Conservation (phyloP, 2,888 invertebrate species). For the Unio delphinus region DNA sequence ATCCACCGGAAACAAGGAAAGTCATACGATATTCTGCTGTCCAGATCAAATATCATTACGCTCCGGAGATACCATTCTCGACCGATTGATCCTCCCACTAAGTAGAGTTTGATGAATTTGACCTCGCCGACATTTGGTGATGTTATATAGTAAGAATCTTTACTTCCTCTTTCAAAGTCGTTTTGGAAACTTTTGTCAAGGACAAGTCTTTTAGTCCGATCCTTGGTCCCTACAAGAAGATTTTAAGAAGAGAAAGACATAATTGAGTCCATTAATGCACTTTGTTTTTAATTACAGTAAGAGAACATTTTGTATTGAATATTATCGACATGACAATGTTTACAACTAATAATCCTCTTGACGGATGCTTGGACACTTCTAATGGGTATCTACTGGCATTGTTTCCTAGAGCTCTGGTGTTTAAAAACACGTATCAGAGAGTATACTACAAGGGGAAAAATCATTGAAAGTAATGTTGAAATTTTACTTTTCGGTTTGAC, state of each 20-base stretch:
- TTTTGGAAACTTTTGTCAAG: slow-evolving; percentile 30
- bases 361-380: no score
- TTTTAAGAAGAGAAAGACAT: neutral
- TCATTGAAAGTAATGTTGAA: no score
- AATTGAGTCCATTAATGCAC: no score
- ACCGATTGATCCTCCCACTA: slow-evolving; percentile 30
- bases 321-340: no score
- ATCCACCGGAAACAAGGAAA: slow-evolving; percentile 32
- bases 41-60: slow-evolving; percentile 30
- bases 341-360: no score
- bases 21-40: slow-evolving; percentile 21
- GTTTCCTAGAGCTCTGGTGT: no score
- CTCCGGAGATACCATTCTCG: slow-evolving; percentile 31
- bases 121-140: slow-evolving; percentile 31
- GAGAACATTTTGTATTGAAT: no score
- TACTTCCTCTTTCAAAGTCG: slow-evolving; percentile 34
- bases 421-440: no score
- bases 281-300: no score
- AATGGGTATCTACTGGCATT: no score
- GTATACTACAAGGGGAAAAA: no score
- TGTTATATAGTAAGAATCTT: slow-evolving; percentile 32
- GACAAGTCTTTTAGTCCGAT: slow-evolving; percentile 21
- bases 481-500: no score
- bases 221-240: slow-evolving; percentile 23
- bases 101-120: slow-evolving; percentile 26